Base-by-base conservation (phyloP, 2,888 invertebrate genomes). In the Parthenolecanium corni region DNA sequence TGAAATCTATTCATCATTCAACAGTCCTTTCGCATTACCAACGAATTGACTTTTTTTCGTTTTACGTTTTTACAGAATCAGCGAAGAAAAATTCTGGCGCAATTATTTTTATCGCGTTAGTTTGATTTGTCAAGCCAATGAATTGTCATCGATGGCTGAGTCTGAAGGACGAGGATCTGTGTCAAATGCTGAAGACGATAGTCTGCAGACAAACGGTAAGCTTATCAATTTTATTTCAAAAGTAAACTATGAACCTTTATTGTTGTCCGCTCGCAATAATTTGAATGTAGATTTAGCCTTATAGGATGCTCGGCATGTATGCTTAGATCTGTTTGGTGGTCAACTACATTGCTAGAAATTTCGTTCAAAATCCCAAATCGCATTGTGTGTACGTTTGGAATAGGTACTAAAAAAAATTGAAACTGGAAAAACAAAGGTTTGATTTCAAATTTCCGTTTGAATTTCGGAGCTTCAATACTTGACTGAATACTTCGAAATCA, bases 21-120 rank as follows among this genome's bases (percentile, higher is more conserved):
- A n/a, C n/a, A n/a, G n/a, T n/a, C n/a, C n/a, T n/a, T n/a, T n/a
- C n/a, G n/a, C n/a, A n/a, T n/a, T n/a, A n/a, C n/a, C n/a, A n/a
- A n/a, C n/a, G n/a, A n/a, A n/a, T n/a, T n/a, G n/a, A n/a, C n/a
- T n/a, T n/a, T n/a, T 52, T 61, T 23, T 31, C 44, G 53, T 53
- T 11, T 20, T 24, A 46, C n/a, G n/a, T n/a, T n/a, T n/a, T 76
- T 77, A 58, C 77, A 89, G 91, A 70, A 89, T 93, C 75, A 88
- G 86, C 71, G 98, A 98, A 80, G 95, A 96, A 77, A 88, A 89
- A 74, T 99, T 98, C 79, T 98, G 98, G 98, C 84, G 94, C 74
- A 99, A 98, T 80, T 98, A 99, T 76, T 98, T 98, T 80, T 98
- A 98, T 79, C 89, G 98, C 74, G 90, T 99, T 70, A 94, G 93